These are phyloP conservation scores for Siphamia tubifer DNA, from an alignment of 2,113 vertebrate genomes.

Conservation along the genomic window DNA sequence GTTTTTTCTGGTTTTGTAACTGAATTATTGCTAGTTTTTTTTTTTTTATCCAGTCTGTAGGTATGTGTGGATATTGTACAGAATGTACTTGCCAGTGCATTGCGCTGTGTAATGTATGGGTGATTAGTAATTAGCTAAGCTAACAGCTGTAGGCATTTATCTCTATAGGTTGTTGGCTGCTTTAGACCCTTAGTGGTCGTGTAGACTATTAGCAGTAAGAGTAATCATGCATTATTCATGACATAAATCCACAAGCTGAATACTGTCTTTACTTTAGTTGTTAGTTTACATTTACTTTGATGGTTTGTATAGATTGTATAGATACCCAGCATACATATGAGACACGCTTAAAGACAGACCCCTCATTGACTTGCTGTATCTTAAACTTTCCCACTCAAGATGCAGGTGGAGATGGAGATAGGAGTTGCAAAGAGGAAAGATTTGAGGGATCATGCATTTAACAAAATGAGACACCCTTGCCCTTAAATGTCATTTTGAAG, in stretches of 20 bases:
- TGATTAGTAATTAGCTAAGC: slow-evolving; percentile 30
- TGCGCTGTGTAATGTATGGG: slow-evolving; percentile 1
- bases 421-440: no score
- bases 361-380: no score
- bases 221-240: slow-evolving; percentile 39
- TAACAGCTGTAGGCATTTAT: slow-evolving; percentile 27
- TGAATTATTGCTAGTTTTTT: no score
- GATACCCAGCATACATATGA: no score
- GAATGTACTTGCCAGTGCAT: background rate
- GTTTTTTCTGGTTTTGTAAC: no score
- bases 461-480: no score
- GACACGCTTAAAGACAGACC: no score
- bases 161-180: slow-evolving; percentile 12
- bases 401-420: no score
- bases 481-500: no score
- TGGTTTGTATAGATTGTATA: background rate
- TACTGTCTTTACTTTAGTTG: background rate
- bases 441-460: no score
- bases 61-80: background rate
- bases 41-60: no score
- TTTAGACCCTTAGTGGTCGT: background rate
- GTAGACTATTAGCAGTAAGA: slow-evolving; percentile 6
- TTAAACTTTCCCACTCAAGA: no score
- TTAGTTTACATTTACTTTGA: slow-evolving; percentile 9
- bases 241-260: slow-evolving; percentile 10